Conservation (phyloP, 2,797 vertebrate species). For the Vireo griseus region DNA sequence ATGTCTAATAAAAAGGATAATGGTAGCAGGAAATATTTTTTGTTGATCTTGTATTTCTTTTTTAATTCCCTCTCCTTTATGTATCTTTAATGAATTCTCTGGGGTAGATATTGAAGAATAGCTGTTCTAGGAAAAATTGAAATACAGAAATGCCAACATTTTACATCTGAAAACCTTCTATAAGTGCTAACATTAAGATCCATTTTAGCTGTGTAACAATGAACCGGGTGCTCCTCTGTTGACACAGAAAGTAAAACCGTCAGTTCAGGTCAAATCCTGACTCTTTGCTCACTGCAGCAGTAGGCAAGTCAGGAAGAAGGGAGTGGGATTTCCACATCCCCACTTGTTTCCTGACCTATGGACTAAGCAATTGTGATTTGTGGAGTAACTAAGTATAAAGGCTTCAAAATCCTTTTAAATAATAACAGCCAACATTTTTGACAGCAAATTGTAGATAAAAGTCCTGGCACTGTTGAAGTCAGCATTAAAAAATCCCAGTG, state of each 20-base stretch:
- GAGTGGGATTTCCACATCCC: not conserved
- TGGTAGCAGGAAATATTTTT: not conserved
- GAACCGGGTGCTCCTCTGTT: not conserved
- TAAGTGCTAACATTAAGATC: not conserved
- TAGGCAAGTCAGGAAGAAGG: not conserved
- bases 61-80: not conserved
- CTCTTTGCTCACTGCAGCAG: not conserved
- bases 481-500: not conserved
- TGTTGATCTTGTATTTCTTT: not conserved
- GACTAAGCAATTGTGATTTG: not conserved
- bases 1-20: not conserved
- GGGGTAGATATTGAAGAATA: not conserved
- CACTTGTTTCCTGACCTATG: not conserved
- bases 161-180: not conserved
- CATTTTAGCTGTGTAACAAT: not conserved
- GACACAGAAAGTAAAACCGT: not conserved
- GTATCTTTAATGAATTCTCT: not conserved
- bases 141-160: not conserved
- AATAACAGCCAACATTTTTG: not conserved
- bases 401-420: not conserved
- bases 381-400: not conserved
- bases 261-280: not conserved
- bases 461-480: not conserved
- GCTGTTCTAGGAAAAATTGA: not conserved
- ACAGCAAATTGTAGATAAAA: not conserved